These are phyloP conservation scores for Orientallactaga sibirica DNA, from an alignment of 2,797 vertebrate genomes.

Conservation along the genomic window DNA sequence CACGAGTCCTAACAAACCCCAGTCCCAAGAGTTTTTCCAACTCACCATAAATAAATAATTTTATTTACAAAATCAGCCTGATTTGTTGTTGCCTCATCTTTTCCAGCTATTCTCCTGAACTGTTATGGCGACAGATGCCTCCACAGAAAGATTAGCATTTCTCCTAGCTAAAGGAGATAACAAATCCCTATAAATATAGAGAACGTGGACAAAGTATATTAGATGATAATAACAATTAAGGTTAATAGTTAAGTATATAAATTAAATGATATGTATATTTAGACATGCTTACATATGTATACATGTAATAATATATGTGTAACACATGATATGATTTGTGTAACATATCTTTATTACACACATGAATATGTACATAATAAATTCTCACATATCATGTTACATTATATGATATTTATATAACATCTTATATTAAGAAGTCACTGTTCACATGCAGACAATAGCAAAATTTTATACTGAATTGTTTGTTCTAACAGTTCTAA, in stretches of 20 bases:
- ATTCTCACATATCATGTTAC: background rate
- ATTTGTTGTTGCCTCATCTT: background rate
- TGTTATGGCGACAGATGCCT: background rate
- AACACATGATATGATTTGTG: background rate
- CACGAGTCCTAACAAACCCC: background rate
- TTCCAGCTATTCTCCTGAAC: background rate
- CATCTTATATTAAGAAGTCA: slow-evolving; percentile 2
- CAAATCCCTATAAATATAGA: background rate
- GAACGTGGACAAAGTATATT: background rate
- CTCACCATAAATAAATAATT: slow-evolving; percentile 1
- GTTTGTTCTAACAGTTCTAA: background rate
- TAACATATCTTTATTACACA: background rate
- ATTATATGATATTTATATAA: background rate
- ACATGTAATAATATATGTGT: background rate
- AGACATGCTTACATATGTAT: background rate
- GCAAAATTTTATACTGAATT: slow-evolving; percentile 43
- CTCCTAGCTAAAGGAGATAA: background rate
- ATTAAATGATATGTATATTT: background rate
- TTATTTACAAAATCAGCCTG: background rate
- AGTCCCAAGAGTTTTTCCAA: background rate
- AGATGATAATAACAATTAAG: background rate
- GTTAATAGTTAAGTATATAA: background rate
- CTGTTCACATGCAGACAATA: slow-evolving; percentile 34
- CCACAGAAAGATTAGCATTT: background rate
- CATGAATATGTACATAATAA: background rate